phyloP scores from a whole-genome alignment of 2,797 vertebrate genomes.

The Ibycter americanus region DNA sequence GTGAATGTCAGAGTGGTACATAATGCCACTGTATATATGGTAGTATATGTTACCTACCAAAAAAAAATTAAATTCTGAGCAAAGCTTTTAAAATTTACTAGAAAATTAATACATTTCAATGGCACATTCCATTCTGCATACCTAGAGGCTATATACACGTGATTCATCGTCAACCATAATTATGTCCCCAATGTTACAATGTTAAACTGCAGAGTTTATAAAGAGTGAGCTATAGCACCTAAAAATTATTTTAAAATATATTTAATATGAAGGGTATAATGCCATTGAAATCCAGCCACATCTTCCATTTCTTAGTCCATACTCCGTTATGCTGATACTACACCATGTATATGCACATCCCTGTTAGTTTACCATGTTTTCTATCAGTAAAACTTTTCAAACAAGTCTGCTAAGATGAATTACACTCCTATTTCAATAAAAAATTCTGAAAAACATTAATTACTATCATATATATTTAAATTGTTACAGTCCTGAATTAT shows the following conservation, averaged over 20 bases:
- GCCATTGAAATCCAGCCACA: not conserved
- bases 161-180: not conserved
- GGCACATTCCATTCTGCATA: not conserved
- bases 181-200: not conserved
- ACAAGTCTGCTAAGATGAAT: not conserved
- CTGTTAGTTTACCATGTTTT: not conserved
- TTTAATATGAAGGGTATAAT: not conserved
- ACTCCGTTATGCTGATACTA: not conserved
- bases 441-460: not conserved
- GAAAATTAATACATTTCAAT: not conserved
- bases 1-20: not conserved
- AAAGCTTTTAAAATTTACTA: not conserved
- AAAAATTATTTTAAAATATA: not conserved
- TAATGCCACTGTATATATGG: not conserved
- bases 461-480: not conserved
- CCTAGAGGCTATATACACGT: accelerated
- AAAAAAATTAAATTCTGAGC: not conserved
- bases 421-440: not conserved
- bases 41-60: not conserved
- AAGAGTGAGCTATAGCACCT: not conserved
- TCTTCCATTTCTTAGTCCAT: not conserved
- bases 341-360: not conserved
- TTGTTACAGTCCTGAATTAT: not conserved
- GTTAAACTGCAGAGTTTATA: not conserved
- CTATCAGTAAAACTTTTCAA: not conserved